A percentile compares a stretch with the other conserved stretches of the same genome.
These are phyloP conservation scores for Betta splendens DNA, from an alignment of 2,797 vertebrate species.

Conservation along the genomic window DNA sequence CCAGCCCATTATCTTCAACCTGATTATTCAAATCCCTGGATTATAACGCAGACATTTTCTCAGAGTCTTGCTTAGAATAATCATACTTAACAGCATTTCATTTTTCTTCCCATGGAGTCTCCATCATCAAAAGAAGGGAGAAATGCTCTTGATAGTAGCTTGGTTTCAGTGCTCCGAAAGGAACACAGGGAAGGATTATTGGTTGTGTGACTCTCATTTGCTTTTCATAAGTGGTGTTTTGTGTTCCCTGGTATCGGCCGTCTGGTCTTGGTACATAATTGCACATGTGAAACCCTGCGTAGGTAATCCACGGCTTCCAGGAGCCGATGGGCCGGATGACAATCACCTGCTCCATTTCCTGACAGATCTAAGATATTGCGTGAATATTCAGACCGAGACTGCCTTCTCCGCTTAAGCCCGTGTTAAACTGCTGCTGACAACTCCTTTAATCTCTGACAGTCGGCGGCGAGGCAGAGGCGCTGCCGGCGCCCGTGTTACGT, in stretches of 20 bases:
- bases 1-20: slow-evolving; percentile 79
- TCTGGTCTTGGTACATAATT: slow-evolving; percentile 30
- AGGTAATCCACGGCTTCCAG: slow-evolving; percentile 53
- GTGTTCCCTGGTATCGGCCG: slow-evolving; percentile 42
- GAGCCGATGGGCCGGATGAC: slow-evolving; percentile 48
- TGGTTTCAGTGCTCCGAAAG: slow-evolving; percentile 56
- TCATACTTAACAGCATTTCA: slow-evolving; percentile 74
- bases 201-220: slow-evolving; percentile 64
- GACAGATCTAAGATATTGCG: slow-evolving; percentile 76
- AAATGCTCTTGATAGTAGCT: slow-evolving; percentile 63
- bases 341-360: slow-evolving; percentile 77
- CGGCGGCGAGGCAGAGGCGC: slow-evolving; percentile 55
- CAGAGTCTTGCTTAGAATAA: slow-evolving; percentile 75
- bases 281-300: slow-evolving; percentile 28
- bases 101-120: slow-evolving; percentile 64
- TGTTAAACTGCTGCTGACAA: slow-evolving; percentile 82
- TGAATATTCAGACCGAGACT: slow-evolving; percentile 68
- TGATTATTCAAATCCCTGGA: slow-evolving; percentile 82
- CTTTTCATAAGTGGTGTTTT: slow-evolving; percentile 56
- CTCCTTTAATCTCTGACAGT: slow-evolving; percentile 83
- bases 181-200: slow-evolving; percentile 67
- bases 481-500: slow-evolving; percentile 60
- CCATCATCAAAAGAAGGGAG: slow-evolving; percentile 72
- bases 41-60: slow-evolving; percentile 77
- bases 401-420: slow-evolving; percentile 74